Percentiles rank a stretch among this genome's conserved stretches.
These are phyloP conservation scores for Lamellibrachia satsuma DNA, from an alignment of 2,888 invertebrate genomes.

Conservation along the genomic window DNA sequence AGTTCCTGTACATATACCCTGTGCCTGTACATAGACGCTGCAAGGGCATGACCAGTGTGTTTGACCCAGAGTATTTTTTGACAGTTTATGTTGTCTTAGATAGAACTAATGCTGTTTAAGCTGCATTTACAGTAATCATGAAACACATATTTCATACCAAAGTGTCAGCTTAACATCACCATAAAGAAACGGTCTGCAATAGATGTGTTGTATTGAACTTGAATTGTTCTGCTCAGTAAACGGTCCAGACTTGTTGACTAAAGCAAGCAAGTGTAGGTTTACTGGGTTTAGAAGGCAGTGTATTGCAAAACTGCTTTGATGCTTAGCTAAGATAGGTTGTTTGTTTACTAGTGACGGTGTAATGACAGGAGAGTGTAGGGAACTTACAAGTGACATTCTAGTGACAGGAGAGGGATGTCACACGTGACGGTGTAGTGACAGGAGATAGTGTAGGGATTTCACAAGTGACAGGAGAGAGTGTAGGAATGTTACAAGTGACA, in stretches of 20 bases:
- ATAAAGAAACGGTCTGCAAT: neutral
- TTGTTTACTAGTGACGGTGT: too few species aligned
- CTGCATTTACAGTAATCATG: neutral
- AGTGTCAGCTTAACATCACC: neutral
- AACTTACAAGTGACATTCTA: neutral
- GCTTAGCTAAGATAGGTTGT: too few species aligned
- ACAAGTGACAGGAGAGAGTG: neutral
- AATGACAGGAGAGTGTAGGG: too few species aligned
- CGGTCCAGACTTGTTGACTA: neutral
- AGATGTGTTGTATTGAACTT: neutral
- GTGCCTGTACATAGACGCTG: neutral
- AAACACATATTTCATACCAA: neutral
- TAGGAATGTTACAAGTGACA: too few species aligned
- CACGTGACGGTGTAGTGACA: too few species aligned
- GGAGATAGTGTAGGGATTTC: neutral
- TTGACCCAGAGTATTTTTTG: neutral
- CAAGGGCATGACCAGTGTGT: neutral
- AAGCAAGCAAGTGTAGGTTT: neutral
- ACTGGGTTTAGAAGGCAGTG: neutral
- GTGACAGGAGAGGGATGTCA: neutral
- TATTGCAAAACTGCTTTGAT: neutral
- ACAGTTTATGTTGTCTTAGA: neutral
- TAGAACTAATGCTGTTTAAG: neutral
- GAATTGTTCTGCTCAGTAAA: neutral
- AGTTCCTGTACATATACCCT: neutral